phyloP scores from a whole-genome alignment of 1,140 invertebrate species.

The Pachyrhynchus sulphureomaculatus region DNA sequence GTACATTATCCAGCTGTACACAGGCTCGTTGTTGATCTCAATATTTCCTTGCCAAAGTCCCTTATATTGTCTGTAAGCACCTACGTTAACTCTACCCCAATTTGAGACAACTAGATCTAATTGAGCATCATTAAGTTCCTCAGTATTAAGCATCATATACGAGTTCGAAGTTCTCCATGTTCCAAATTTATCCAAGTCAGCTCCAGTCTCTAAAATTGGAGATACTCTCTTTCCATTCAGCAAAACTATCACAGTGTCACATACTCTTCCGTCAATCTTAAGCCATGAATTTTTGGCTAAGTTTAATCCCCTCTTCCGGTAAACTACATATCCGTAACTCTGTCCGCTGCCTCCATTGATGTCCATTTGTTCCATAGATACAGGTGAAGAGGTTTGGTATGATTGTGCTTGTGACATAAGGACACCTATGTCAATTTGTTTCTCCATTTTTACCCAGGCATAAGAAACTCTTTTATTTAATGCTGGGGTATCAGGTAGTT shows the following conservation, averaged over 20 bases:
- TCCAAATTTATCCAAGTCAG: conserved; percentile 51
- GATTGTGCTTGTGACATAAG: conserved; percentile 38
- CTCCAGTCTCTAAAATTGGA: conserved; percentile 37
- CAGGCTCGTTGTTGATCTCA: conserved; percentile 20
- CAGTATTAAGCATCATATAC: conserved; percentile 28
- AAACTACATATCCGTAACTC: conserved; percentile 61
- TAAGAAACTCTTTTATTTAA: conserved; percentile 46
- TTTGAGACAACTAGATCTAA: conserved; percentile 63
- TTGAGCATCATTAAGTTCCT: conserved; percentile 38
- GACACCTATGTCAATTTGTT: conserved; percentile 36
- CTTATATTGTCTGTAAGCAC: conserved; percentile 49
- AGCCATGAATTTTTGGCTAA: conserved; percentile 42
- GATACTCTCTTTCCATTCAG: conserved; percentile 52
- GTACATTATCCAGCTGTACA: conserved; percentile 55
- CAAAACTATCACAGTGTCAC: conserved; percentile 57
- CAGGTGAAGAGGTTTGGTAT: conserved; percentile 20
- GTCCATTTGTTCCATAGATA: conserved; percentile 60
- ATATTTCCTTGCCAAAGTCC: conserved; percentile 28
- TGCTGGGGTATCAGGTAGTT: conserved; percentile 47
- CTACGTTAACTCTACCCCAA: conserved; percentile 60
- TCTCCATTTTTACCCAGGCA: conserved; percentile 30
- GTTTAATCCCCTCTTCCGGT: conserved; percentile 48
- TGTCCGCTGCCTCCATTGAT: conserved; percentile 59
- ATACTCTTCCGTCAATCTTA: conserved; percentile 53
- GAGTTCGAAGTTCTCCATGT: conserved; percentile 52